phyloP scores from a whole-genome alignment of 2,113 vertebrate species.

The Crotalus horridus region DNA sequence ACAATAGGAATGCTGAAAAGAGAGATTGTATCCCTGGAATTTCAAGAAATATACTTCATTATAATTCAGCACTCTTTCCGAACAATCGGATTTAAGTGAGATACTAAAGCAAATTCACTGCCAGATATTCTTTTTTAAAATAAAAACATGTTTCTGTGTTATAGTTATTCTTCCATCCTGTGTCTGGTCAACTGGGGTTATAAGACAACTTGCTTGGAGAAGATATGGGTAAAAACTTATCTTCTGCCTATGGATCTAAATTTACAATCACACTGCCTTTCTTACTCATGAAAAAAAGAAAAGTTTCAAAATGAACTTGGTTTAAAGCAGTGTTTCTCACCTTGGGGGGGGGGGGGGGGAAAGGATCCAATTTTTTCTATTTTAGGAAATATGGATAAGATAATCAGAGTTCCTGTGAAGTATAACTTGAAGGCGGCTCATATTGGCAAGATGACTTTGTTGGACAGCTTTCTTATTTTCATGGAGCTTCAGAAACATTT shows the following conservation, averaged over 20 bases:
- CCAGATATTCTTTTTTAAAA: neutral
- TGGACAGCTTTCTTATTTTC: accelerated
- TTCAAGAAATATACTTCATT: neutral
- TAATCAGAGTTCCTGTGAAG: neutral
- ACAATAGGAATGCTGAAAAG: neutral
- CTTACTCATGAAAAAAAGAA: neutral
- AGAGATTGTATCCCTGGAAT: neutral
- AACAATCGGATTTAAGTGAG: neutral
- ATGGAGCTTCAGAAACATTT: constrained; percentile 38
- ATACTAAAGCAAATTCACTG: neutral
- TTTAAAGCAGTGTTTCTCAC: neutral
- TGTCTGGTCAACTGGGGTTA: neutral
- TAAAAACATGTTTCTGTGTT: neutral
- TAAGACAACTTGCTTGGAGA: neutral
- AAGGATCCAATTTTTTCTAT: neutral
- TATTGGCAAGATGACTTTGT: neutral
- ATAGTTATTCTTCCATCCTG: too few relatives aligned
- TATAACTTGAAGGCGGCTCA: neutral
- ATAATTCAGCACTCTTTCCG: neutral
- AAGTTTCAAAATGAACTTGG: neutral
- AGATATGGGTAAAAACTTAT: neutral
- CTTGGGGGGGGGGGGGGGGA: too few relatives aligned
- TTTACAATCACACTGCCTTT: neutral
- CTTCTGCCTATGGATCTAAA: neutral
- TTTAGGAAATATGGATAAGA: neutral